Evolutionary conservation across 1,140 invertebrate genomes (phyloP).

Genomic region (Leptonema lineaticorne): DNA sequence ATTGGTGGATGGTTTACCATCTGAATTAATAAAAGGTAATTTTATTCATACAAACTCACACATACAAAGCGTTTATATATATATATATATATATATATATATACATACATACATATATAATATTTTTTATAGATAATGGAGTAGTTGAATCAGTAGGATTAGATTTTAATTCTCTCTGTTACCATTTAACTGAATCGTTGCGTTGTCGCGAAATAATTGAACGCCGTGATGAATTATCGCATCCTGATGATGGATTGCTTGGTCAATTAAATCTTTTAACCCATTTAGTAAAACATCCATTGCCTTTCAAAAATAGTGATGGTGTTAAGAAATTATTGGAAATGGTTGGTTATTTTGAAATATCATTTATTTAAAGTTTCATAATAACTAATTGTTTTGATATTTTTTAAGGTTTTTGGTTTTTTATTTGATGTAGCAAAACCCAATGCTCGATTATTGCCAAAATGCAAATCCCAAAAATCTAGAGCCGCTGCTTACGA

Average conservation of each 20-base stretch:
- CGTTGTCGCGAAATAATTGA: conserved; percentile 79
- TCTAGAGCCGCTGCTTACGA: conserved; percentile 89
- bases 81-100: no score
- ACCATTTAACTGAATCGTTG: conserved; percentile 73
- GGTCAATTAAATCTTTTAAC: conserved; percentile 85
- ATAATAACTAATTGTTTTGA: not conserved
- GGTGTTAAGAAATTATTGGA: conserved; percentile 73
- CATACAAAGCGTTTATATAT: not conserved
- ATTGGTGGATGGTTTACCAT: conserved; percentile 80
- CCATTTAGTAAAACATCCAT: conserved; percentile 84
- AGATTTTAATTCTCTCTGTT: conserved; percentile 66
- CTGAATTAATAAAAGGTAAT: conserved; percentile 71
- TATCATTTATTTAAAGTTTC: conserved; percentile 32
- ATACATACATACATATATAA: not conserved
- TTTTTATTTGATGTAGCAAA: conserved; percentile 89
- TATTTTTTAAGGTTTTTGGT: conserved; percentile 67
- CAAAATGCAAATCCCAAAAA: conserved; percentile 89
- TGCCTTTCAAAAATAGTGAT: conserved; percentile 79
- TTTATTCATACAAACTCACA: no score
- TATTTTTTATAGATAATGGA: conserved; percentile 47
- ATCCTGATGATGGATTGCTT: conserved; percentile 88
- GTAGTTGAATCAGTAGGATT: conserved; percentile 53
- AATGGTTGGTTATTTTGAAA: conserved; percentile 50
- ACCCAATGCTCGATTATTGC: conserved; percentile 78
- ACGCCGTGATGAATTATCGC: conserved; percentile 70